Evolutionary conservation across 53 echinoderm and acorn worm genomes (phyloP).

Genomic region (Actinopyga echinites): DNA sequence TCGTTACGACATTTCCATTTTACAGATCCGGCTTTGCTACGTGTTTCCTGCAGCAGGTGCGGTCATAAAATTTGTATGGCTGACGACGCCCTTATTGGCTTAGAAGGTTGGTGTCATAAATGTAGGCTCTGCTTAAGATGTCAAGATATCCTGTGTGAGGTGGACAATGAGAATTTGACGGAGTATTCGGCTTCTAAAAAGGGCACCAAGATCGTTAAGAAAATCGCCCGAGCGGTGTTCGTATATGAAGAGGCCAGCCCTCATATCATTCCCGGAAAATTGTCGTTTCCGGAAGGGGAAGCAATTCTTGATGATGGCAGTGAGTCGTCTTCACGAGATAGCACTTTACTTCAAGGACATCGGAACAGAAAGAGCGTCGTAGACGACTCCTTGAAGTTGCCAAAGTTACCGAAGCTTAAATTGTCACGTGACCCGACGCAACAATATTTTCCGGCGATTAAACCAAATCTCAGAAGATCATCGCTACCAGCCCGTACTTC

Average conservation of each 20-base stretch:
- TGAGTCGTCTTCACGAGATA: not conserved
- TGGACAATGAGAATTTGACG: not conserved
- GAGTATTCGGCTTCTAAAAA: not conserved
- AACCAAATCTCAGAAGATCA: not conserved
- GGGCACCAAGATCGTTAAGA: constrained; percentile 39
- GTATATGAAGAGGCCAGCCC: constrained; percentile 31
- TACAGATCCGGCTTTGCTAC: constrained; percentile 69
- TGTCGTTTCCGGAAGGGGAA: not conserved
- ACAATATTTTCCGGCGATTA: not conserved
- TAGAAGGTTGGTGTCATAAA: constrained; percentile 89
- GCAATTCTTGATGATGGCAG: not conserved
- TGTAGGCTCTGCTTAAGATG: constrained; percentile 73
- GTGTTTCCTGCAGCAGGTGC: constrained; percentile 66
- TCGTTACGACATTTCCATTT: not conserved
- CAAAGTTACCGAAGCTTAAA: constrained; percentile 20
- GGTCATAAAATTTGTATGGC: constrained; percentile 65
- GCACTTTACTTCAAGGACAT: constrained; percentile 3
- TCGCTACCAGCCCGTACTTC: not conserved
- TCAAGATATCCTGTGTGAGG: constrained; percentile 73
- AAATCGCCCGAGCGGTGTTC: constrained; percentile 67
- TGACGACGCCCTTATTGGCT: constrained; percentile 73
- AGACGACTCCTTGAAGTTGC: constrained; percentile 45
- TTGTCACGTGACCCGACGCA: not conserved
- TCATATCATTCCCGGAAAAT: not conserved
- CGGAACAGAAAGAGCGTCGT: constrained; percentile 26